Conservation (phyloP, 2,797 vertebrate species). For the Stomatorhinus walkeri region DNA sequence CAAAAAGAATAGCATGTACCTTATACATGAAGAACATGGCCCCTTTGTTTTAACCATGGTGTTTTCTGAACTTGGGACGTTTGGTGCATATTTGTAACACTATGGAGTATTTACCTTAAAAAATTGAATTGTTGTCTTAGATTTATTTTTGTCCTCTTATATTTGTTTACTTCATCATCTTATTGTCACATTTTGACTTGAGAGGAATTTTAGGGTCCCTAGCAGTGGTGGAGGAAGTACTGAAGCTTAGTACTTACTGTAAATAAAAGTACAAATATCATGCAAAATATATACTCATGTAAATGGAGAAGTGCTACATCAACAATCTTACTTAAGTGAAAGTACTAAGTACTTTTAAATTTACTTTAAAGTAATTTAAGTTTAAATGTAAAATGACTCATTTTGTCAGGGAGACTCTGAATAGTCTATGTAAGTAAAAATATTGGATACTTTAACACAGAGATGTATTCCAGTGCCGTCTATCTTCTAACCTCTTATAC, state of each 20-base stretch:
- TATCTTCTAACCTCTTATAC: background rate
- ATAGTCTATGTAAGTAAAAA: background rate
- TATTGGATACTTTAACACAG: background rate
- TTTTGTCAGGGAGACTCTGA: background rate
- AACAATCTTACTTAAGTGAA: too few relatives aligned
- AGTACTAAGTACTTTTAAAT: too few relatives aligned
- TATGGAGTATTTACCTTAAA: background rate
- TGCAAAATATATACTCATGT: too few relatives aligned
- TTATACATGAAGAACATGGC: background rate
- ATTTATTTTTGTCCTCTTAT: background rate
- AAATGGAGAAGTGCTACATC: too few relatives aligned
- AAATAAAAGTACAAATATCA: too few relatives aligned
- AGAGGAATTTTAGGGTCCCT: background rate
- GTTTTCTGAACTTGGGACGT: background rate
- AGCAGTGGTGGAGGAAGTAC: too few relatives aligned
- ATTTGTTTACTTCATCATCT: constrained; percentile 22
- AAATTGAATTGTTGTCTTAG: background rate
- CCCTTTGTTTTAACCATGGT: background rate
- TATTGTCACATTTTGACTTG: background rate
- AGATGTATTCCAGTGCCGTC: background rate
- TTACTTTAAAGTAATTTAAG: too few relatives aligned
- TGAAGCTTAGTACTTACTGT: too few relatives aligned
- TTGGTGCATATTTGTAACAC: background rate
- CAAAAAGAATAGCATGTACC: background rate
- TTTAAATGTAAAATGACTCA: background rate